These are phyloP conservation scores for Brachyopa scutellaris DNA, from an alignment of 2,888 invertebrate genomes.

Conservation along the genomic window DNA sequence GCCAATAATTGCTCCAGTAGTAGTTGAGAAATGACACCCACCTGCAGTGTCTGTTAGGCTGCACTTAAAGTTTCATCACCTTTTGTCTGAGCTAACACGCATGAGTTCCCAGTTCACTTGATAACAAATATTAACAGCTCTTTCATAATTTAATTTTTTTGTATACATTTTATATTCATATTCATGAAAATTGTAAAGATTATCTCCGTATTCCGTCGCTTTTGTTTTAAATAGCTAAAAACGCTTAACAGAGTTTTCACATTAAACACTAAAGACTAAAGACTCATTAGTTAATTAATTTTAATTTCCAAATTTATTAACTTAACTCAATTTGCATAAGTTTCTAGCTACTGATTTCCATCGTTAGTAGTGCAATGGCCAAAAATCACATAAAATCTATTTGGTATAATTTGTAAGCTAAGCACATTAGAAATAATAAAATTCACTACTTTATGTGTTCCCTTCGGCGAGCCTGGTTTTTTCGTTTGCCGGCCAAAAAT, in stretches of 20 bases:
- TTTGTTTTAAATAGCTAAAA: conserved; percentile 3
- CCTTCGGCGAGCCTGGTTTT: neutral
- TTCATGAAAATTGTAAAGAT: no score
- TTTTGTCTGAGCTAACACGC: no score
- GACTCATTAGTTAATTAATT: conserved; percentile 42
- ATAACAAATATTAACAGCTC: no score
- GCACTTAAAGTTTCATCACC: no score
- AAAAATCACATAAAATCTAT: conserved; percentile 67
- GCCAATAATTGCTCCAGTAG: no score
- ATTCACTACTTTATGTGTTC: conserved; percentile 35
- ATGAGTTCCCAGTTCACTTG: no score
- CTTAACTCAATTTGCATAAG: conserved; percentile 56
- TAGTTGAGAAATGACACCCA: no score
- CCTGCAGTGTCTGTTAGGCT: no score
- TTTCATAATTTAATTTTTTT: no score
- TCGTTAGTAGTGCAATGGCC: conserved; percentile 42
- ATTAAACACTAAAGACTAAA: conserved; percentile 1
- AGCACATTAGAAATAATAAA: conserved; percentile 55
- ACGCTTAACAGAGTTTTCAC: conserved; percentile 9
- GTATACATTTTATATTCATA: no score
- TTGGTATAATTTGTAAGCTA: conserved; percentile 56
- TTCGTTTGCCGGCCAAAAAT: conserved; percentile 37
- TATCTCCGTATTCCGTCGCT: neutral
- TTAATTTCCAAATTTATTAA: conserved; percentile 51
- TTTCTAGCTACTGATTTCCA: conserved; percentile 16